Evolutionary conservation across 2,888 invertebrate species (phyloP), one percentile per base, ranked within the genome.

Genomic region (Steinernema scapterisci): DNA sequence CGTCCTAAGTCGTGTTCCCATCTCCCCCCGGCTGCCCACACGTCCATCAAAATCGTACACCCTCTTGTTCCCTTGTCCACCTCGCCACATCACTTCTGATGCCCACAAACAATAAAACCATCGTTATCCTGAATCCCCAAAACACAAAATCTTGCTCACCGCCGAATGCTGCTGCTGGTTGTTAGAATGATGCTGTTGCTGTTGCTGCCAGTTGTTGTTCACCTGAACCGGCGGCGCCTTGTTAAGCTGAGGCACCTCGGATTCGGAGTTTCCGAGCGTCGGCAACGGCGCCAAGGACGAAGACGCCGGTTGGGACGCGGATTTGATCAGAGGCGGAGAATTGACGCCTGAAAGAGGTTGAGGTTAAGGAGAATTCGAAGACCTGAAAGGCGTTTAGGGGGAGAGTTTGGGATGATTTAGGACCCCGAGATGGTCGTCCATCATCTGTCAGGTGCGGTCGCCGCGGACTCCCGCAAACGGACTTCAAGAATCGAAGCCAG

Each of bases 401-500:
- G 19, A 48, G 48, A 48, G 48, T 16, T 48, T 31, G 63, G 13
- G 25, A 63, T 63, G 63, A 63, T 63, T 27, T 27, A 38, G 5
- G 21, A n/a, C 63, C 16, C 6, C 16, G 31, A 11, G 31, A 27
- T 7, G 63, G 63, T 63, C 31, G 27, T 63, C 27, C 23, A 63
- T 63, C 63, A 63, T 63, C 31, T 19, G 63, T 63, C 63, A 31
- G 63, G 63, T 31, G 63, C 13, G 63, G 63, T 13, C 54, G 21
- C 31, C 38, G 25, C 63, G 16, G 63, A 9, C 38, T 38, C 38
- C 38, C 38, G n/a, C n/a, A n/a, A n/a, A n/a, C n/a, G n/a, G n/a
- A n/a, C n/a, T n/a, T n/a, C n/a, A n/a, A n/a, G n/a, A n/a, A n/a
- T n/a, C n/a, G n/a, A n/a, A n/a, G n/a, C n/a, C n/a, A n/a, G n/a